These are phyloP conservation scores for Drosophila flavopinicola DNA, from an alignment of 2,888 invertebrate genomes.

Conservation along the genomic window DNA sequence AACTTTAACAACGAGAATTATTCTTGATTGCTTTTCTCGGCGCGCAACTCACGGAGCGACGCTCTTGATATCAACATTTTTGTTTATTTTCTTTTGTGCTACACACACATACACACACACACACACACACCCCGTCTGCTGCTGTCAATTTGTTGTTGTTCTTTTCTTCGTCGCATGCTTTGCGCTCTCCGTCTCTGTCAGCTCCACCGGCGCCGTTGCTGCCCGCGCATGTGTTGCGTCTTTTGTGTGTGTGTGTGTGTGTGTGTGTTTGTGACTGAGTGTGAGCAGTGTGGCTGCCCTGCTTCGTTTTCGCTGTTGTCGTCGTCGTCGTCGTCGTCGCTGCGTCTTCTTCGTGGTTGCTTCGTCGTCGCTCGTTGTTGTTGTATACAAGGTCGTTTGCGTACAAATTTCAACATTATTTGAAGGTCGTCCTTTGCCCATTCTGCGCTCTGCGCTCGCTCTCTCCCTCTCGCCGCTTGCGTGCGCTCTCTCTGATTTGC, in stretches of 20 bases:
- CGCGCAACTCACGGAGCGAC: constrained; percentile 36
- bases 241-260: constrained; percentile 25
- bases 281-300: constrained; percentile 51
- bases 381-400: constrained; percentile 85
- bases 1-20: constrained; percentile 55
- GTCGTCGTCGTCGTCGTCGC: constrained; percentile 46
- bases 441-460: constrained; percentile 62
- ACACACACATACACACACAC: constrained; percentile 25
- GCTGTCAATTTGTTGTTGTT: constrained; percentile 24
- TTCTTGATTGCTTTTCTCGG: constrained; percentile 54
- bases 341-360: constrained; percentile 59
- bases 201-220: constrained; percentile 29
- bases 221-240: constrained; percentile 72
- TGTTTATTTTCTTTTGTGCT: constrained; percentile 75
- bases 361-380: constrained; percentile 66
- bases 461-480: constrained; percentile 36
- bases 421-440: constrained; percentile 85
- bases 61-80: constrained; percentile 66
- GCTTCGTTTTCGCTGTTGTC: constrained; percentile 47
- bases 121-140: constrained; percentile 38
- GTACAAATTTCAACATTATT: constrained; percentile 84
- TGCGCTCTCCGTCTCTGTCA: constrained; percentile 43
- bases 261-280: no score
- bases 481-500: constrained; percentile 32
- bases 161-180: constrained; percentile 52